Conservation (phyloP, 1,140 invertebrate species). For the Akabosia matsudoensis region DNA sequence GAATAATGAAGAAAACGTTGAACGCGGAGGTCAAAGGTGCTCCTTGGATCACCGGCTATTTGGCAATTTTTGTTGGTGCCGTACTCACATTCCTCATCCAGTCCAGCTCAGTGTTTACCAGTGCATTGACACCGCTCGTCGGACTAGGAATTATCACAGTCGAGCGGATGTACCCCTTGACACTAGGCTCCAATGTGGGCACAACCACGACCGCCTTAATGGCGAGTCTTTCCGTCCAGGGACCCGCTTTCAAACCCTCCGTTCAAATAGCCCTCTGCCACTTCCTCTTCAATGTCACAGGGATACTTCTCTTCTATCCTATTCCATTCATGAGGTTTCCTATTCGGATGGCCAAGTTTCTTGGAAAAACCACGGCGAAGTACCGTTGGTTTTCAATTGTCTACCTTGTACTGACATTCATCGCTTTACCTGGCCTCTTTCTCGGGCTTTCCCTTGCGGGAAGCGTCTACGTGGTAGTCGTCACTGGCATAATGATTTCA, state of each 20-base stretch:
- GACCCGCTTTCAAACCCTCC: constrained; percentile 50
- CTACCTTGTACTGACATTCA: constrained; percentile 59
- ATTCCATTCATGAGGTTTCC: constrained; percentile 60
- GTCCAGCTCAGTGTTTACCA: constrained; percentile 64
- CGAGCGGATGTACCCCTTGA: constrained; percentile 62
- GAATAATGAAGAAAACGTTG: constrained; percentile 56
- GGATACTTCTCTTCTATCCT: constrained; percentile 62
- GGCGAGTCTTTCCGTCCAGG: constrained; percentile 56
- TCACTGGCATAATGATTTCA: constrained; percentile 43
- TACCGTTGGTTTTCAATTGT: constrained; percentile 59
- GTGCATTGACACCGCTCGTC: constrained; percentile 62
- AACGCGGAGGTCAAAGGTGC: constrained; percentile 57
- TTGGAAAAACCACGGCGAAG: constrained; percentile 56
- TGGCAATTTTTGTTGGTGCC: constrained; percentile 61
- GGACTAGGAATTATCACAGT: constrained; percentile 61
- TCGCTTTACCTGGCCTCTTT: constrained; percentile 55
- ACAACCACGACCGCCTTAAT: constrained; percentile 61
- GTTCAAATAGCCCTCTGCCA: constrained; percentile 61
- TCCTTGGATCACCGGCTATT: constrained; percentile 57
- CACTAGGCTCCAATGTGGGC: constrained; percentile 61
- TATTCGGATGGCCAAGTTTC: constrained; percentile 56
- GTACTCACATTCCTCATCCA: constrained; percentile 62
- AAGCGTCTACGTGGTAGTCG: constrained; percentile 48
- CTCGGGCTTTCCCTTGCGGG: constrained; percentile 54
- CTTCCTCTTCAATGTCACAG: constrained; percentile 63